Evolutionary conservation across 2,797 vertebrate genomes (phyloP).

Genomic region (Euthynnus affinis): DNA sequence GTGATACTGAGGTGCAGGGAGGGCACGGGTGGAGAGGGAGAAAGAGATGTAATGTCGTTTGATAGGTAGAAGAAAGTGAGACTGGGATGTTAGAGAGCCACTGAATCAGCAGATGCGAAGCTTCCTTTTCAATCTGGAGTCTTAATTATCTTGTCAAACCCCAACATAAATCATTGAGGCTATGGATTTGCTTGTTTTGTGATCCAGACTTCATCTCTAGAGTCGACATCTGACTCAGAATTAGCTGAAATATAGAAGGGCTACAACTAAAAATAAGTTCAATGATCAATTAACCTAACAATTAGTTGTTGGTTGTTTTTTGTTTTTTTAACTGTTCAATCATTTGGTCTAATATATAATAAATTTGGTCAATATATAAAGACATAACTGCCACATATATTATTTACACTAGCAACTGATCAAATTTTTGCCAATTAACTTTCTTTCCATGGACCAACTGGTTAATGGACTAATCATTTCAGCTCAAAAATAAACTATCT

Average conservation of each 20-base stretch:
- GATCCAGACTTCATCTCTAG: background rate
- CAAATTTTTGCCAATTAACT: background rate
- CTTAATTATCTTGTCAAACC: background rate
- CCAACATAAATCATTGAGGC: background rate
- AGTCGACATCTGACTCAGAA: background rate
- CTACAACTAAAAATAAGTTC: background rate
- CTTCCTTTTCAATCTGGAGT: background rate
- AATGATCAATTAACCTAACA: background rate
- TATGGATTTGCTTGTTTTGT: background rate
- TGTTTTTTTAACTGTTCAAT: background rate
- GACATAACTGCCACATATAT: background rate
- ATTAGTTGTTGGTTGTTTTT: no score
- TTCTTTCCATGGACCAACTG: background rate
- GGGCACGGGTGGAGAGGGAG: constrained; percentile 32
- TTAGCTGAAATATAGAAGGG: background rate
- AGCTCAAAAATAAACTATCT: background rate
- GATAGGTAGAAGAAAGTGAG: background rate
- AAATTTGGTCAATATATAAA: background rate
- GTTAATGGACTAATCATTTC: no score
- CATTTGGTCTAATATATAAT: no score
- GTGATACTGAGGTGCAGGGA: constrained; percentile 54
- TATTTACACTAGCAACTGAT: background rate
- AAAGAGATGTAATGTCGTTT: constrained; percentile 1
- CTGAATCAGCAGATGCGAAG: constrained; percentile 52
- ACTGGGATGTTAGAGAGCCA: background rate